Evolutionary conservation across 2,888 invertebrate genomes (phyloP).

Genomic region (Oegoconia quadripuncta): DNA sequence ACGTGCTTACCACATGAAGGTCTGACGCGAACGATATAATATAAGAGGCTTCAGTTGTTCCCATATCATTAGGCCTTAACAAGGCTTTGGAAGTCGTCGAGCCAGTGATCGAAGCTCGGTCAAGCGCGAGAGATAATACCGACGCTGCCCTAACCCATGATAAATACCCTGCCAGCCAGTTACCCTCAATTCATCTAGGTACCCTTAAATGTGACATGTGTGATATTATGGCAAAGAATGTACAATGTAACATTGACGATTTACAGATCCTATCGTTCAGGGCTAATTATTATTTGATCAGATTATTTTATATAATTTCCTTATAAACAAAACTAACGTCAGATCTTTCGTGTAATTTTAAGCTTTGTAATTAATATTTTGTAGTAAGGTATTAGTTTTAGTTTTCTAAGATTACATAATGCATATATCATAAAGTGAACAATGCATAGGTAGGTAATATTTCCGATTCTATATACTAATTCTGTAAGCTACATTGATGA

Average conservation of each 20-base stretch:
- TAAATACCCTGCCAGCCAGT: conserved; percentile 20
- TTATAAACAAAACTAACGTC: too few species aligned
- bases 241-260: not conserved
- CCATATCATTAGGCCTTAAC: conserved; percentile 69
- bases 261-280: not conserved
- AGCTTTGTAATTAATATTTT: too few species aligned
- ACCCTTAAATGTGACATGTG: not conserved
- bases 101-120: conserved; percentile 70
- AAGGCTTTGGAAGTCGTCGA: conserved; percentile 65
- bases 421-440: too few species aligned
- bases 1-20: conserved; percentile 35
- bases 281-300: not conserved
- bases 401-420: too few species aligned
- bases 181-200: not conserved
- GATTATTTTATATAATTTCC: too few species aligned
- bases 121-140: conserved; percentile 71
- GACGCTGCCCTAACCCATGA: conserved; percentile 34
- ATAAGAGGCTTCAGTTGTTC: conserved; percentile 56
- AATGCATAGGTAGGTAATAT: too few species aligned
- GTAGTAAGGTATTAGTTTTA: too few species aligned
- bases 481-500: too few species aligned
- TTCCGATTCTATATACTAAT: too few species aligned
- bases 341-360: too few species aligned
- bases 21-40: conserved; percentile 18
- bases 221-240: not conserved